These are phyloP conservation scores for Drosophila sulfurigaster DNA, from an alignment of 1,140 invertebrate species.

Conservation along the genomic window DNA sequence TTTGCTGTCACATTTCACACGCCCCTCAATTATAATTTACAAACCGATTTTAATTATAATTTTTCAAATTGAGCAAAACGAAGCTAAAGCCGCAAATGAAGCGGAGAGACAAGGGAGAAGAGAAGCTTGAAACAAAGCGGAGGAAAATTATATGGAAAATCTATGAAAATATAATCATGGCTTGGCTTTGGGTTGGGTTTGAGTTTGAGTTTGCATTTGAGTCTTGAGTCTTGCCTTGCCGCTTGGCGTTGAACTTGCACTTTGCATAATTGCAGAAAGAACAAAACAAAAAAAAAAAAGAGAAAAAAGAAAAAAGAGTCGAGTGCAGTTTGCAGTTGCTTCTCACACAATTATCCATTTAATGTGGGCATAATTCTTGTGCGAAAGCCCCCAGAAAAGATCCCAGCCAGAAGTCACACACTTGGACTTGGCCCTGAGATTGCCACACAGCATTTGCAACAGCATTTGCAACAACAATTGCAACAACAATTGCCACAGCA, in stretches of 20 bases:
- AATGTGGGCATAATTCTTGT: constrained; percentile 61
- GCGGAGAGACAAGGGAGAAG: constrained; percentile 23
- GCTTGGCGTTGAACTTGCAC: constrained; percentile 76
- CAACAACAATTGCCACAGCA: constrained; percentile 6
- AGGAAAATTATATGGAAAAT: constrained; percentile 14
- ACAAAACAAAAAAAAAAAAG: not conserved
- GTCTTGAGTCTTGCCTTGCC: constrained; percentile 37
- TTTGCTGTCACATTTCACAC: constrained; percentile 64
- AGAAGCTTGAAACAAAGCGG: constrained; percentile 11
- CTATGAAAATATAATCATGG: constrained; percentile 10
- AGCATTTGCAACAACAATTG: not conserved
- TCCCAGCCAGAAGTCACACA: constrained; percentile 46
- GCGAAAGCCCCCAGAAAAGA: constrained; percentile 47
- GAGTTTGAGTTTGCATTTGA: not conserved
- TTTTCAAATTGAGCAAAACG: constrained; percentile 51
- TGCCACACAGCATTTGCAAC: constrained; percentile 2
- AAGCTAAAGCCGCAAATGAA: constrained; percentile 71
- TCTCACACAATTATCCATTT: constrained; percentile 72
- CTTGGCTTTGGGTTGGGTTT: not conserved
- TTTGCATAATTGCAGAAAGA: constrained; percentile 73
- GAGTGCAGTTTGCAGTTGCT: constrained; percentile 20
- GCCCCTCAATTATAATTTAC: constrained; percentile 78
- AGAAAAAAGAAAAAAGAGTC: not conserved
- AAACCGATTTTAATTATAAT: constrained; percentile 80
- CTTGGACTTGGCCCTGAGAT: constrained; percentile 46